Conservation (phyloP, 2,797 vertebrate genomes). For the Melopsittacus undulatus region DNA sequence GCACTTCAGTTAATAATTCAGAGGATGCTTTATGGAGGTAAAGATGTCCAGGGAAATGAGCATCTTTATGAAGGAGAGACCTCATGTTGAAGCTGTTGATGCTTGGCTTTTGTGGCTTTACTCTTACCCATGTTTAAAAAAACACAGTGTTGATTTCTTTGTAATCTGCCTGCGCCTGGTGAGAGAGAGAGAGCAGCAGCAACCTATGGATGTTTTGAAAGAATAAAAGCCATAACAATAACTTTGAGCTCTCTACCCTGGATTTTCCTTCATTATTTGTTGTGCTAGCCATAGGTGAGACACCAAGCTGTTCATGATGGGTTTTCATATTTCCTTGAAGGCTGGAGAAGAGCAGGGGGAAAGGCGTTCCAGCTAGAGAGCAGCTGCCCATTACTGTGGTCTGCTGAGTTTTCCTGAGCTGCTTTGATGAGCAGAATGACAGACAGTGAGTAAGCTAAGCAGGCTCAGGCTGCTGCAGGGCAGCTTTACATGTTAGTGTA, state of each 20-base stretch:
- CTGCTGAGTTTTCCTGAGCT: background rate
- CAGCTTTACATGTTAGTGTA: background rate
- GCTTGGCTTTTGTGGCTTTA: background rate
- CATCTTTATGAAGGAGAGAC: background rate
- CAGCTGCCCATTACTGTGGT: background rate
- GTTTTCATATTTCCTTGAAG: background rate
- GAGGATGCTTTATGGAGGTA: background rate
- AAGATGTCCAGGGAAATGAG: background rate
- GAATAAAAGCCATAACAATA: background rate
- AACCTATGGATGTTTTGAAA: background rate
- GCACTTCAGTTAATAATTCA: background rate
- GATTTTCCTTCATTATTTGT: background rate
- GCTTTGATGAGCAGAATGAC: background rate
- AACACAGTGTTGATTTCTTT: background rate
- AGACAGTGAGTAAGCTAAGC: background rate
- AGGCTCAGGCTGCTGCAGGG: background rate
- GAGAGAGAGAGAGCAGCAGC: background rate
- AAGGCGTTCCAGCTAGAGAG: background rate
- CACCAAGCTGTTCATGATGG: background rate
- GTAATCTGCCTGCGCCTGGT: fast-evolving
- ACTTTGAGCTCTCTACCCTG: background rate
- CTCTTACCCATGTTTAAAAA: background rate
- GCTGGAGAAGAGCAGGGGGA: background rate
- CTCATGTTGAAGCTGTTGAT: background rate
- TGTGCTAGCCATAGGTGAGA: background rate